Evolutionary conservation across 1,140 invertebrate genomes (phyloP), one percentile per base, ranked within the genome.

Genomic region (Phocides pigmalion): DNA sequence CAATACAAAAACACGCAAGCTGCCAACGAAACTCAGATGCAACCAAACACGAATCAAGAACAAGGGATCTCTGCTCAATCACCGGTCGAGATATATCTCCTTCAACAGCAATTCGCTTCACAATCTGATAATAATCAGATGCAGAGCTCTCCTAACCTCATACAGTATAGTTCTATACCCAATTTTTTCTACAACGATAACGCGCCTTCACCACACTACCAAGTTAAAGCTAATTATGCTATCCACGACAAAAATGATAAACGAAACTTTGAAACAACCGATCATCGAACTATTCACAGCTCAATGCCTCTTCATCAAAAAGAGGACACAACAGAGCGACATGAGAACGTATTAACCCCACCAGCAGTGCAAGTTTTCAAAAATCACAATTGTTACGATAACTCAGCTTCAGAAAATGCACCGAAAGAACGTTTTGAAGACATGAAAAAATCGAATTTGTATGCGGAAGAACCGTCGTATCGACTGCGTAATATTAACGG

Each of bases 301-400:
- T 61, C 56, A 12, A 19, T n/a, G 19, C 44, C 56, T 61, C 42
- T 59, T 46, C 28, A 49, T 11, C 17, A 17, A 14, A 47, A 32
- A 49, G 42, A 61, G 17, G 42, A 15, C 6, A 47, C 56, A 2
- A 47, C 28, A 19, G 42, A 61, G 16, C 56, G 28, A 1, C 41
- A 61, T 12, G 42, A 61, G 19, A 49, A 14, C 20, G 44, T 61
- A 47, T 11, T 61, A 37, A 16, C 42, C 54, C 44, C 49, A 25
- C 70, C 82, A 28, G 66, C 86, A 20, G 79, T 89, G 4, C 76
- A 78, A 70, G 84, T 90, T 1, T 89, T 88, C 54, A 89, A 88
- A 70, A 65, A 88, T 62, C 74, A 77, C 15, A 85, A 88, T 46
- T 90, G 87, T 46, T 62, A 74, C 3, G 65, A 74, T 12, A 73